Conservation (phyloP, 2,113 vertebrate species). For the Bubo bubo region DNA sequence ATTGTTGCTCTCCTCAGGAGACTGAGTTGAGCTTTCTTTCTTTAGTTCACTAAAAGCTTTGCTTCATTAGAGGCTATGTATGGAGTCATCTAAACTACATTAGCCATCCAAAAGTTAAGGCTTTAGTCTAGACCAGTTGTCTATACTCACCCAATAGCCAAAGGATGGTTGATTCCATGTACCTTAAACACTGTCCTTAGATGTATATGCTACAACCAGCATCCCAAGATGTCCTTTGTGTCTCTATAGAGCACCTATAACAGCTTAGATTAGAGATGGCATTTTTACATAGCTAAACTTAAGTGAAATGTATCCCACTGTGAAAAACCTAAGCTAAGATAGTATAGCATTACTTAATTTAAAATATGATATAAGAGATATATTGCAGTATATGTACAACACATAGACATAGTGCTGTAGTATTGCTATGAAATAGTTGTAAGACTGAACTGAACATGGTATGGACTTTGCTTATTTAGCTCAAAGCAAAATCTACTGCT, state of each 20-base stretch:
- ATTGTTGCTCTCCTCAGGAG: not conserved
- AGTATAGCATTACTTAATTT: not conserved
- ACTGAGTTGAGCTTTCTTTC: not conserved
- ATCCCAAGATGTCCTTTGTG: not conserved
- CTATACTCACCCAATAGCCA: not conserved
- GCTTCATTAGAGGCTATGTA: not conserved
- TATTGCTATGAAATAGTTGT: not conserved
- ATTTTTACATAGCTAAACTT: not conserved
- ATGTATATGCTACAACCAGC: accelerated
- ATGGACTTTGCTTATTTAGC: not conserved
- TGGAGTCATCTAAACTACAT: not conserved
- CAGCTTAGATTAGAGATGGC: not conserved
- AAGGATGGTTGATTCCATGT: not conserved
- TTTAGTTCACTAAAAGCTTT: not conserved
- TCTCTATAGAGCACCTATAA: not conserved
- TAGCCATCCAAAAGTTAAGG: not conserved
- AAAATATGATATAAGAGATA: not conserved
- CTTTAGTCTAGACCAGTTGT: not conserved
- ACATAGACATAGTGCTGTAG: not conserved
- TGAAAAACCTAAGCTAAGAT: not conserved
- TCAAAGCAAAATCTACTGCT: not conserved
- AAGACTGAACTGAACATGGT: not conserved
- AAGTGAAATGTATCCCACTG: not conserved
- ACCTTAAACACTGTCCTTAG: not conserved
- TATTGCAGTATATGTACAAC: not conserved